A percentile compares a stretch with the other conserved stretches of the same genome.
These are phyloP conservation scores for Asbolus verrucosus DNA, from an alignment of 1,140 invertebrate species.

Conservation along the genomic window DNA sequence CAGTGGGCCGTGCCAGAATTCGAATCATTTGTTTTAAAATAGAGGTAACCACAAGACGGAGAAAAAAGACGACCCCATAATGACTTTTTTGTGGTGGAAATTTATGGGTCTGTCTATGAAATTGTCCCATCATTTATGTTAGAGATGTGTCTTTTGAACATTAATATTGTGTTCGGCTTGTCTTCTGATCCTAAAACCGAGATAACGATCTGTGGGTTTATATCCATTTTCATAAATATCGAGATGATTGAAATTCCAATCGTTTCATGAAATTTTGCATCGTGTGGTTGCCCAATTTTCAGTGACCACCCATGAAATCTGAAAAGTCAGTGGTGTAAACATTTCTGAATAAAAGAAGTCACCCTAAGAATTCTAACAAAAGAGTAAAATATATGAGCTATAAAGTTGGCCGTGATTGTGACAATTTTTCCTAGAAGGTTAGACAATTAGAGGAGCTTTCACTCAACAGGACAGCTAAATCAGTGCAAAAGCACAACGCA, in stretches of 20 bases:
- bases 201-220: conserved; percentile 50
- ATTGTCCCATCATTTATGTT: conserved; percentile 56
- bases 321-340: conserved; percentile 16
- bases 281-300: conserved; percentile 12
- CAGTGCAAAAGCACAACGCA: too few species aligned
- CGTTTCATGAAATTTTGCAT: conserved; percentile 7
- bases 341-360: too few species aligned
- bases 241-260: background rate
- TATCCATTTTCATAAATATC: conserved; percentile 45
- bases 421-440: too few species aligned
- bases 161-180: conserved; percentile 53
- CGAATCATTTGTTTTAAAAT: conserved; percentile 20
- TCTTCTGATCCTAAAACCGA: conserved; percentile 31
- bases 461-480: too few species aligned
- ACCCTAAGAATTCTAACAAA: too few species aligned
- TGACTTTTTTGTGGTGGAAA: conserved; percentile 47
- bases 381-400: too few species aligned
- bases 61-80: conserved; percentile 25
- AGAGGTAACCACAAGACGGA: background rate
- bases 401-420: too few species aligned
- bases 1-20: background rate
- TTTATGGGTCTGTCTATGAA: conserved; percentile 51
- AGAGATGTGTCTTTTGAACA: conserved; percentile 45
- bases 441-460: too few species aligned
- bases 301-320: conserved; percentile 44